Percentiles rank a stretch among this genome's conserved stretches.
Conservation (phyloP, 2,888 invertebrate species). For the Pocota personata region DNA sequence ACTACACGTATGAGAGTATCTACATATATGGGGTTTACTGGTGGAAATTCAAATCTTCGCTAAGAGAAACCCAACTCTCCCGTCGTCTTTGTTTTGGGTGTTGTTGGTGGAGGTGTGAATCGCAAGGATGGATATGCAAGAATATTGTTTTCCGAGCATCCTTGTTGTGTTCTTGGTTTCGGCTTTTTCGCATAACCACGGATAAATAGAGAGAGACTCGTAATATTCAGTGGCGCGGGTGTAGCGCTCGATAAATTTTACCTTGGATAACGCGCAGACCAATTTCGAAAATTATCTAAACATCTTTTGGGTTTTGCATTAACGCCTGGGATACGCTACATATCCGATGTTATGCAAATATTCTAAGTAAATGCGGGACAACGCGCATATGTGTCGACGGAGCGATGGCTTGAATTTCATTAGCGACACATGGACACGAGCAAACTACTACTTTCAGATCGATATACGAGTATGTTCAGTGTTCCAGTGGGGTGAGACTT, state of each 20-base stretch:
- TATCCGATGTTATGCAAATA: slow-evolving; percentile 69
- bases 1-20: too few relatives aligned
- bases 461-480: too few relatives aligned
- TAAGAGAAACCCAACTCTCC: slow-evolving; percentile 29
- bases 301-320: slow-evolving; percentile 67
- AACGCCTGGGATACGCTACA: slow-evolving; percentile 67
- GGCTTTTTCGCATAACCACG: slow-evolving; percentile 37
- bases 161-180: slow-evolving; percentile 64
- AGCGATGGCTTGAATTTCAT: slow-evolving; percentile 59
- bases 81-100: slow-evolving; percentile 12
- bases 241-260: slow-evolving; percentile 66
- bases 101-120: not conserved
- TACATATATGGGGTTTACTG: not conserved
- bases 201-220: slow-evolving; percentile 35
- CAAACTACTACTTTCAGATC: slow-evolving; percentile 40
- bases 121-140: slow-evolving; percentile 13
- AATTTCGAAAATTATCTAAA: slow-evolving; percentile 69
- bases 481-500: not conserved
- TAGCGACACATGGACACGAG: slow-evolving; percentile 22
- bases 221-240: slow-evolving; percentile 38
- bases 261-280: slow-evolving; percentile 63
- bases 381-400: slow-evolving; percentile 49
- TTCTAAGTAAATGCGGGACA: slow-evolving; percentile 54
- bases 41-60: slow-evolving; percentile 51
- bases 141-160: slow-evolving; percentile 46